Conservation (phyloP, 2,888 invertebrate species). For the Beris morrisii region DNA sequence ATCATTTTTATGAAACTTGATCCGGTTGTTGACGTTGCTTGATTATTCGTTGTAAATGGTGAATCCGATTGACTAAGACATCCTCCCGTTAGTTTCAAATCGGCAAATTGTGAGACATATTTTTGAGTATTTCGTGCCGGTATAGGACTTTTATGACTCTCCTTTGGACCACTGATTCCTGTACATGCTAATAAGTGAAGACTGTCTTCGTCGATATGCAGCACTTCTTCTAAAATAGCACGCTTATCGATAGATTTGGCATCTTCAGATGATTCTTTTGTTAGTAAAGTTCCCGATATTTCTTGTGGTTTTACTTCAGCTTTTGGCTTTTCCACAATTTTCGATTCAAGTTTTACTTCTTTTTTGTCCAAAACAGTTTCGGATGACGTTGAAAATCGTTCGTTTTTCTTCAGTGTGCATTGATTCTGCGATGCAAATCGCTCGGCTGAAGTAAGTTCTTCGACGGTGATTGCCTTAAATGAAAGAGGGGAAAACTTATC, state of each 20-base stretch:
- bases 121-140: conserved; percentile 65
- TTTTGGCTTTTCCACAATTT: conserved; percentile 49
- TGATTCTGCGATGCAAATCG: conserved; percentile 78
- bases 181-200: neutral
- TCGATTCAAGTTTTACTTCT: conserved; percentile 39
- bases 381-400: conserved; percentile 40
- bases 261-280: conserved; percentile 13
- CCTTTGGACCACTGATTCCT: conserved; percentile 35
- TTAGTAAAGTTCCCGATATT: conserved; percentile 23
- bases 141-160: conserved; percentile 57
- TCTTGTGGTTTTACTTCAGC: conserved; percentile 41
- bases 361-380: conserved; percentile 38
- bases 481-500: neutral
- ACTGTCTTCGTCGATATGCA: conserved; percentile 42
- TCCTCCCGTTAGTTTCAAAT: conserved; percentile 65
- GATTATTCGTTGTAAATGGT: conserved; percentile 34
- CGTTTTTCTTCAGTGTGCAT: conserved; percentile 73
- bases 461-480: conserved; percentile 51
- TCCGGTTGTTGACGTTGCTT: conserved; percentile 45
- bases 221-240: conserved; percentile 38
- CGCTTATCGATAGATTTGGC: conserved; percentile 35
- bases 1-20: conserved; percentile 39
- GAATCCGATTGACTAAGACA: conserved; percentile 43
- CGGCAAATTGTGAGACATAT: conserved; percentile 67
- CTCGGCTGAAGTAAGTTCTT: conserved; percentile 74